A percentile compares a stretch with the other conserved stretches of the same genome.
phyloP scores from a whole-genome alignment of 2,888 invertebrate genomes.

The Stenchaetothrips biformis region DNA sequence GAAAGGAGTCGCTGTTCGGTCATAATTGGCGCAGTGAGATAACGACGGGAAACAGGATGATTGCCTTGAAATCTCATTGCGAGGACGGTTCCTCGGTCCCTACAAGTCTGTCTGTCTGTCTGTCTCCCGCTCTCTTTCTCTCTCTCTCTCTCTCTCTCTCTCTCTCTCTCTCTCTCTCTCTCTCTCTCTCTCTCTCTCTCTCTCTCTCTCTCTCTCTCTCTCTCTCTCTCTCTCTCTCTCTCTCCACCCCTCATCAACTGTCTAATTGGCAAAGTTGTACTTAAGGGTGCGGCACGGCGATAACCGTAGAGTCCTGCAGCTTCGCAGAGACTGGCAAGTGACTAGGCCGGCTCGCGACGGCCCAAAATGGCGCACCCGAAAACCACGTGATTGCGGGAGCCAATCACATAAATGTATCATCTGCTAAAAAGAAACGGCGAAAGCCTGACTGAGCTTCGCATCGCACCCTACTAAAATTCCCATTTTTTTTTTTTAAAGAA shows the following conservation, averaged over 20 bases:
- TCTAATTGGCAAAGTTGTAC: slow-evolving; percentile 23
- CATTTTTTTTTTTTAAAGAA: no score
- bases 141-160: not conserved
- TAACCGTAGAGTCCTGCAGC: no score
- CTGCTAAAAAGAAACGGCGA: no score
- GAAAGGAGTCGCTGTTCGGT: no score
- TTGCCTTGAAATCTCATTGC: not conserved
- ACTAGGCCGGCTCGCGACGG: no score
- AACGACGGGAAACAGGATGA: no score
- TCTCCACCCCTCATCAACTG: not conserved
- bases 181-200: not conserved
- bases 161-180: not conserved
- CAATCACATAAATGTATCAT: no score
- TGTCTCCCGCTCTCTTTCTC: not conserved
- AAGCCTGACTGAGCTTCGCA: not conserved
- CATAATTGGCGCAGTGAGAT: no score
- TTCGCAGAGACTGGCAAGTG: no score
- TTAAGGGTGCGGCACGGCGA: not conserved
- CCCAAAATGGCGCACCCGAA: no score
- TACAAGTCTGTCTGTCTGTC: not conserved
- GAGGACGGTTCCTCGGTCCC: not conserved
- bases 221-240: not conserved
- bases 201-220: not conserved
- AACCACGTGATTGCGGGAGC: no score
- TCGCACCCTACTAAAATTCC: not conserved